These are phyloP conservation scores for Hydrotaea diabolus DNA, from an alignment of 2,888 invertebrate species.

Conservation along the genomic window DNA sequence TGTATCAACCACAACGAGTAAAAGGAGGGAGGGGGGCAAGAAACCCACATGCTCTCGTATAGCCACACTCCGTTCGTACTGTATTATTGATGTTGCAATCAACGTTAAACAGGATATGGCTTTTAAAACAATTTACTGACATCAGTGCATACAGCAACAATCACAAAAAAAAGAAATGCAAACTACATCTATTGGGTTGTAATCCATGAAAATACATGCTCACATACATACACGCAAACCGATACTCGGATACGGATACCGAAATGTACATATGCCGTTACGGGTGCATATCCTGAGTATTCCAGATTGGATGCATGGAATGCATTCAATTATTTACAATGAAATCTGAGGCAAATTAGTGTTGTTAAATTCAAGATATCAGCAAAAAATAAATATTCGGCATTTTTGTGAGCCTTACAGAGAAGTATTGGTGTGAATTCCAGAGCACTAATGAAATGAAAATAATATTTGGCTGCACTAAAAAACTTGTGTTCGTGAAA, in stretches of 20 bases:
- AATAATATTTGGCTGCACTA: too few relatives aligned
- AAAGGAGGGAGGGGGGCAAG: not conserved
- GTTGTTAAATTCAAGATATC: too few relatives aligned
- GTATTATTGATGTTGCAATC: slow-evolving; percentile 35
- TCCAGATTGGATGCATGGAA: too few relatives aligned
- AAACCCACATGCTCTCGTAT: too few relatives aligned
- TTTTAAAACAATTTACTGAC: slow-evolving; percentile 38
- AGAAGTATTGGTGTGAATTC: too few relatives aligned
- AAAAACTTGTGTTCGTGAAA: too few relatives aligned
- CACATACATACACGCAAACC: not conserved
- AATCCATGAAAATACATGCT: not conserved
- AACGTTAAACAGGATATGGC: slow-evolving; percentile 36
- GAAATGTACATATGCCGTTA: not conserved
- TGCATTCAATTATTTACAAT: not conserved
- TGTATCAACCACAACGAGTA: not conserved
- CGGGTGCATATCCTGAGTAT: not conserved
- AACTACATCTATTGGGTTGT: not conserved
- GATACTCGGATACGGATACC: not conserved
- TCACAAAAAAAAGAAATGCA: not conserved
- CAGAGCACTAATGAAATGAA: too few relatives aligned
- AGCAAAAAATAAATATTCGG: too few relatives aligned
- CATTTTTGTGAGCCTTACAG: too few relatives aligned
- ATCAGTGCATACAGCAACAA: not conserved
- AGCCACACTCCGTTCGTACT: slow-evolving; percentile 8
- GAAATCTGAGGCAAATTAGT: not conserved